phyloP scores from a whole-genome alignment of 2,113 vertebrate genomes.

The Arizona elegans region DNA sequence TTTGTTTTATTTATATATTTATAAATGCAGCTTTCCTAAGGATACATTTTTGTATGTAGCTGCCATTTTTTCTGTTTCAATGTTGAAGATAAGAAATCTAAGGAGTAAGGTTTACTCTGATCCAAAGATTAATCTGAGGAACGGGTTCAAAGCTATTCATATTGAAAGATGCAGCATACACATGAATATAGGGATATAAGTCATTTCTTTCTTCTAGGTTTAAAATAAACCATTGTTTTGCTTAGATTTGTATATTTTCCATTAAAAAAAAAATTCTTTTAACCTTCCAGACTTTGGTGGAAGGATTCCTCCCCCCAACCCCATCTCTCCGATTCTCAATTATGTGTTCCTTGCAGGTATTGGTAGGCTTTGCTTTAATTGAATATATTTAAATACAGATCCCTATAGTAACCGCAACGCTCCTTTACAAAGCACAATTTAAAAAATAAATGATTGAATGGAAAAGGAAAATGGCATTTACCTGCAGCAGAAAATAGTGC shows the following conservation, averaged over 20 bases:
- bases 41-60: not conserved
- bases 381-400: conserved; percentile 16
- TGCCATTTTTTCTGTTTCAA: not conserved
- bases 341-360: not conserved
- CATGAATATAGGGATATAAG: not conserved
- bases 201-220: not conserved
- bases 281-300: not conserved
- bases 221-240: not conserved
- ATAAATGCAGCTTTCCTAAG: not conserved
- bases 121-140: not conserved
- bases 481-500: not conserved
- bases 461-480: not conserved
- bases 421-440: not conserved
- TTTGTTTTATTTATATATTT: not conserved
- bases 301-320: not conserved
- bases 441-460: not conserved
- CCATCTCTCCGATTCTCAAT: not conserved
- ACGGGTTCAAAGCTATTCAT: not conserved
- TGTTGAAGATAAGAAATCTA: not conserved
- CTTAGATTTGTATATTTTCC: not conserved
- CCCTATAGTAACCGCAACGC: not conserved
- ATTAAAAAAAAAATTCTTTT: not conserved
- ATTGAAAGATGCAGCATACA: not conserved
- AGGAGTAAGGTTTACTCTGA: not conserved
- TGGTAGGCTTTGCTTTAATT: conserved; percentile 7